These are phyloP conservation scores for Caradrina kadenii DNA, from an alignment of 2,888 invertebrate species.

Conservation along the genomic window DNA sequence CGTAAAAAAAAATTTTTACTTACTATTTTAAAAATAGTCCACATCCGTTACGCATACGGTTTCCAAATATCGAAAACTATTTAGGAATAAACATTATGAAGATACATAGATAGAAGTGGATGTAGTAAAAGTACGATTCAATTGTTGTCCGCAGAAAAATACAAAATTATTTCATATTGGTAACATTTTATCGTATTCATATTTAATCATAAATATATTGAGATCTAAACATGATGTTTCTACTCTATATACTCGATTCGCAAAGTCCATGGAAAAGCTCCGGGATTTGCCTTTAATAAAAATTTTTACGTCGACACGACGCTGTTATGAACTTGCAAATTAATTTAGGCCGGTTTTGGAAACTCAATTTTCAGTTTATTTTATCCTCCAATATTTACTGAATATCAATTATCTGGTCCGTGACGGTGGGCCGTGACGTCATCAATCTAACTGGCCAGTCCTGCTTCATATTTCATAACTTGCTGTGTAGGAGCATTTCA, in stretches of 20 bases:
- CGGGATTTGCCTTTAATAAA: conserved; percentile 85
- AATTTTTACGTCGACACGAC: conserved; percentile 81
- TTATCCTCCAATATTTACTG: conserved; percentile 89
- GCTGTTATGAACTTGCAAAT: conserved; percentile 89
- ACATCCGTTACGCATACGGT: no score
- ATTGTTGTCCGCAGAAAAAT: background rate
- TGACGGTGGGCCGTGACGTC: conserved; percentile 65
- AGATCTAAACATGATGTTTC: conserved; percentile 30
- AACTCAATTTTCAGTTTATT: conserved; percentile 89
- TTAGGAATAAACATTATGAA: no score
- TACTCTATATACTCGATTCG: conserved; percentile 64
- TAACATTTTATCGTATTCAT: background rate
- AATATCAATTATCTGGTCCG: conserved; percentile 87
- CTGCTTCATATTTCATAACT: conserved; percentile 56
- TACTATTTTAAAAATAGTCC: no score
- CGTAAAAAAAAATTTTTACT: no score
- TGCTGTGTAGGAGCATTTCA: conserved; percentile 30
- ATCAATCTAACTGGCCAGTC: conserved; percentile 78
- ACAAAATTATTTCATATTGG: background rate
- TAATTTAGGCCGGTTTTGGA: conserved; percentile 87
- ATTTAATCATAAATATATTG: conserved; percentile 22
- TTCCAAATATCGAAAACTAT: no score
- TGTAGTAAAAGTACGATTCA: background rate
- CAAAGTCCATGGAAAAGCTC: conserved; percentile 69
- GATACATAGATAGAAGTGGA: no score